Conservation (phyloP, 2,797 vertebrate genomes). For the Onychomys torridus region DNA sequence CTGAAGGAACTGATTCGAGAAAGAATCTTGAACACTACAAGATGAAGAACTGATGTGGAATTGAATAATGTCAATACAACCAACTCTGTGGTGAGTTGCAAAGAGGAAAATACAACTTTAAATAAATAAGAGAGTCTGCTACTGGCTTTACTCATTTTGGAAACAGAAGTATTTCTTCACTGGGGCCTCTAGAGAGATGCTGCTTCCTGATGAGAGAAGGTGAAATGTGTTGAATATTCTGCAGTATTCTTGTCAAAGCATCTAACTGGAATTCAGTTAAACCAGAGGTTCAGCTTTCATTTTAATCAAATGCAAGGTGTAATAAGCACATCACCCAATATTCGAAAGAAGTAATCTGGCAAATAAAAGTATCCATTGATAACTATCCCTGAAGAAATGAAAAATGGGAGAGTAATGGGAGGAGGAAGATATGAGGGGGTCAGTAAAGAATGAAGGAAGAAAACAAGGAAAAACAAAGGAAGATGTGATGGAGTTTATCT, state of each 20-base stretch:
- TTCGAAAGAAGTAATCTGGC: not conserved
- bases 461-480: not conserved
- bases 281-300: not conserved
- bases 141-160: not conserved
- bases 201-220: not conserved
- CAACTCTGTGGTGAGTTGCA: not conserved
- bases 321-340: not conserved
- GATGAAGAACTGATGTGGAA: not conserved
- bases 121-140: not conserved
- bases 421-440: accelerated
- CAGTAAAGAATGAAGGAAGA: not conserved
- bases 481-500: not conserved
- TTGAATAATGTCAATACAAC: not conserved
- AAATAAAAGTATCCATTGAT: not conserved
- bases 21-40: not conserved
- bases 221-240: not conserved
- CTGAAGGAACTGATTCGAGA: conserved; percentile 24
- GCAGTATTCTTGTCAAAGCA: not conserved
- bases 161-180: not conserved
- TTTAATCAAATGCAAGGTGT: not conserved
- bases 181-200: not conserved
- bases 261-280: not conserved
- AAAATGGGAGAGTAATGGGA: not conserved
- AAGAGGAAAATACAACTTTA: not conserved
- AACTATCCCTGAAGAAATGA: not conserved